Conservation (phyloP, 2,888 invertebrate genomes). For the Caenorhabditis zanzibari region DNA sequence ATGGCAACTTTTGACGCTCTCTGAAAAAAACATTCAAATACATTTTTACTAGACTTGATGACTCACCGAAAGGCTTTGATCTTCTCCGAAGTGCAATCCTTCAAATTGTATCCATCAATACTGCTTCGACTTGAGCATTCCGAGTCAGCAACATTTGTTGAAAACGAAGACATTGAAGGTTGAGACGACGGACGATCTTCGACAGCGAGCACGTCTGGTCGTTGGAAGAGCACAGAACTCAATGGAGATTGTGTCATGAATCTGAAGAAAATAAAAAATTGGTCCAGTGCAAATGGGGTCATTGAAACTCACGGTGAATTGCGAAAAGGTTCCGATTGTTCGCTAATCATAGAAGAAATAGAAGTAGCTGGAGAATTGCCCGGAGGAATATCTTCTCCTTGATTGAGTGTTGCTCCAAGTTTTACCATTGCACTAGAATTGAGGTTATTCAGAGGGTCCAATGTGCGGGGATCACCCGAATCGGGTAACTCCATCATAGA, state of each 20-base stretch:
- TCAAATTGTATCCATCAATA: constrained; percentile 65
- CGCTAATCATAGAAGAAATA: constrained; percentile 68
- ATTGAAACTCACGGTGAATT: constrained; percentile 68
- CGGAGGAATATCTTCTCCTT: constrained; percentile 56
- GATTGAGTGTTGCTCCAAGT: constrained; percentile 49
- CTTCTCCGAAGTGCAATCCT: constrained; percentile 56
- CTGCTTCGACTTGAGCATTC: constrained; percentile 72
- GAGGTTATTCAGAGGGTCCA: background rate
- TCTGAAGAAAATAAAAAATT: constrained; percentile 36
- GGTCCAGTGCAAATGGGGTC: background rate
- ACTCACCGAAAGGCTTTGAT: constrained; percentile 50
- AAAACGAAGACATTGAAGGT: constrained; percentile 42
- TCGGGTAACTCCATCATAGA: constrained; percentile 20
- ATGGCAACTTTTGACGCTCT: constrained; percentile 9
- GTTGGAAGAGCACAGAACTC: constrained; percentile 51
- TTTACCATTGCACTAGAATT: constrained; percentile 31
- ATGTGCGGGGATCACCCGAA: background rate
- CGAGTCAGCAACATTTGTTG: constrained; percentile 67
- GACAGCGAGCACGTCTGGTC: constrained; percentile 60
- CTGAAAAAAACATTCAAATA: constrained; percentile 10
- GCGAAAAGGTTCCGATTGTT: constrained; percentile 60
- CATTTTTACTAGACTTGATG: background rate
- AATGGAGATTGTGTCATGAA: constrained; percentile 65
- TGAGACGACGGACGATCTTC: constrained; percentile 47
- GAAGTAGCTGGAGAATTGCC: constrained; percentile 70